Base-by-base conservation (phyloP, 2,113 vertebrate species). In the Rhabdornis inornatus region DNA sequence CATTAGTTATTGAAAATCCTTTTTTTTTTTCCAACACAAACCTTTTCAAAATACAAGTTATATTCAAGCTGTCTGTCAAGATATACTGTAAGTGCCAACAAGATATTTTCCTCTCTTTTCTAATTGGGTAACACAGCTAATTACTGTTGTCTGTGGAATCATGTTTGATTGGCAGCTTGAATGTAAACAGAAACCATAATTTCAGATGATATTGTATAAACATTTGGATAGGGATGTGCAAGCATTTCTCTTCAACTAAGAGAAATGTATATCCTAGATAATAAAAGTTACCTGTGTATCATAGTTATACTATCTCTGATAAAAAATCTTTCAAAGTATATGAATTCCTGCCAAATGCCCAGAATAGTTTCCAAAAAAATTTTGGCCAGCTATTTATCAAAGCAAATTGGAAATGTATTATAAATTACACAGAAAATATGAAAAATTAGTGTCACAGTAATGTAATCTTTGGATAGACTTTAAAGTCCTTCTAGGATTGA, bases 61-160 rank as follows among this genome's bases (percentile, higher is more conserved):
- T 94, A 96, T 95, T 97, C 93, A 97, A 96, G 92, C 70, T 95
- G 95, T 95, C 96, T 96, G 94, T 98, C 97, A 98, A 97, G 90
- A 92, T 95, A 94, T 96, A 97, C 82, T 77, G 39, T 91, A 91
- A 96, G 94, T 94, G 89, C 93, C 96, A 97, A 98, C 72, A 96
- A 97, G 96, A 95, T 92, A 97, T 90, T 97, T 97, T 97, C 92
- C 72, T 97, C 94, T 97, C 72, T 94, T 97, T 95, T 95, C 92
- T 98, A 98, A 98, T 97, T 97, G 96, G 92, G 77, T 81, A 86
- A 93, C 88, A 84, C 93, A 91, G 93, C 90, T 98, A 98, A 98
- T 98, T 97, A 97, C 89, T 91, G 80, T 95, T 98, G 95, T 96
- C 92, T 96, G 92, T 94, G 82, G 77, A 69, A 94, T 90, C 61